Evolutionary conservation across 2,113 vertebrate species (phyloP), one percentile per base, ranked within the genome.

Genomic region (Istiophorus platypterus): DNA sequence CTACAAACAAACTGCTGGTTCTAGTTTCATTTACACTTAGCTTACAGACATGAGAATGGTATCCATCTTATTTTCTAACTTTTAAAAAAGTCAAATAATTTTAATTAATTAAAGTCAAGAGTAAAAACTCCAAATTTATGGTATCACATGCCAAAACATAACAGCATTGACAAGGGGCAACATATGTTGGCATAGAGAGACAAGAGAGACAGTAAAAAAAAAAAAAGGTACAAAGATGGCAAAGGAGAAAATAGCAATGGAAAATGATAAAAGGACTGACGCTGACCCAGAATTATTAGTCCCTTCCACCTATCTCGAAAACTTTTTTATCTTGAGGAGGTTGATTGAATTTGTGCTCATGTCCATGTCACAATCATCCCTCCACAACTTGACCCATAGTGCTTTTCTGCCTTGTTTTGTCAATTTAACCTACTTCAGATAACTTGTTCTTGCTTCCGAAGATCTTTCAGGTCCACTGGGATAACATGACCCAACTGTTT

Each of bases 371-470:
- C 57, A 45, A 22, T 49, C 80, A 73, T 57, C 54, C 54, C 54
- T 72, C 47, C 72, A 34, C 56, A 39, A 72, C 62, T 62, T 81
- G 74, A 84, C 68, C 73, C 58, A 51, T 3, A 83, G 41, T 17
- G 20, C 34, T 52, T 22, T 3, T 39, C 26, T 20, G 31, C 69
- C 22, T 69, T 62, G 76, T 78, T 84, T 85, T 72, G 22, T 67
- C 29, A 12, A 45, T 52, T 74, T 69, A 70, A 67, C 62, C 54
- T 66, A 56, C 41, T 63, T 70, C 65, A 67, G 67, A 88, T 47
- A 66, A 29, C 65, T 37, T 58, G 67, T 59, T 79, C 41, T 72
- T n/a, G 59, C 71, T 70, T 59, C 31, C 3, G 31, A 47, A 67
- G 54, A 72, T 82, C 29, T 66, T 51, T 17, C 56, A 2, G 20